Conservation (phyloP, 2,797 vertebrate species). For the Lateolabrax maculatus region DNA sequence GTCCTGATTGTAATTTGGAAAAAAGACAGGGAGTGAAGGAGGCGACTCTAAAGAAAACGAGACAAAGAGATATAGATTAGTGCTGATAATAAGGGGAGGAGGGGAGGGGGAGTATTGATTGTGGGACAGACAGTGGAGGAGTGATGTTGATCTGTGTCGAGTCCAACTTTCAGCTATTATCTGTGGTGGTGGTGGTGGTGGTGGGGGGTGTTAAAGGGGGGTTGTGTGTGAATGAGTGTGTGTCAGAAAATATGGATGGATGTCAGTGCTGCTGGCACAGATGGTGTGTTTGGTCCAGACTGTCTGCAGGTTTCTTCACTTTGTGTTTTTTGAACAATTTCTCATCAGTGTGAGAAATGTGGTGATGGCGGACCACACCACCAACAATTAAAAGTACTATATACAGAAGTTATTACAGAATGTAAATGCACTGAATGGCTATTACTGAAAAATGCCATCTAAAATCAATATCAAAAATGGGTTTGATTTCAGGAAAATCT, state of each 20-base stretch:
- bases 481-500: not conserved
- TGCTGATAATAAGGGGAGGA: slow-evolving; percentile 89
- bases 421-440: too few relatives aligned
- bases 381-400: not conserved
- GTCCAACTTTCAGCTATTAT: slow-evolving; percentile 97
- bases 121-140: slow-evolving; percentile 74
- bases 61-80: slow-evolving; percentile 99
- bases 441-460: not conserved
- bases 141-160: slow-evolving; percentile 97
- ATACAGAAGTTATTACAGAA: too few relatives aligned
- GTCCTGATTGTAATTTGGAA: slow-evolving; percentile 89
- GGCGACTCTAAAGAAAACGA: slow-evolving; percentile 90
- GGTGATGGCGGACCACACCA: not conserved
- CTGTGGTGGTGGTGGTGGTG: slow-evolving; percentile 70
- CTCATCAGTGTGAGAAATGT: slow-evolving; percentile 14
- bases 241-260: slow-evolving; percentile 45
- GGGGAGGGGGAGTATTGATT: slow-evolving; percentile 95
- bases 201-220: slow-evolving; percentile 38
- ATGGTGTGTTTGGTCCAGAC: slow-evolving; percentile 43
- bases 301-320: slow-evolving; percentile 42
- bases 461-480: not conserved
- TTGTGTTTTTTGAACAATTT: slow-evolving; percentile 27
- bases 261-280: slow-evolving; percentile 57
- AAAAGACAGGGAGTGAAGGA: slow-evolving; percentile 79
- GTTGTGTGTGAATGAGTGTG: slow-evolving; percentile 20